Evolutionary conservation across 2,113 vertebrate species (phyloP), one percentile per base, ranked within the genome.

Genomic region (Malurus elegans): DNA sequence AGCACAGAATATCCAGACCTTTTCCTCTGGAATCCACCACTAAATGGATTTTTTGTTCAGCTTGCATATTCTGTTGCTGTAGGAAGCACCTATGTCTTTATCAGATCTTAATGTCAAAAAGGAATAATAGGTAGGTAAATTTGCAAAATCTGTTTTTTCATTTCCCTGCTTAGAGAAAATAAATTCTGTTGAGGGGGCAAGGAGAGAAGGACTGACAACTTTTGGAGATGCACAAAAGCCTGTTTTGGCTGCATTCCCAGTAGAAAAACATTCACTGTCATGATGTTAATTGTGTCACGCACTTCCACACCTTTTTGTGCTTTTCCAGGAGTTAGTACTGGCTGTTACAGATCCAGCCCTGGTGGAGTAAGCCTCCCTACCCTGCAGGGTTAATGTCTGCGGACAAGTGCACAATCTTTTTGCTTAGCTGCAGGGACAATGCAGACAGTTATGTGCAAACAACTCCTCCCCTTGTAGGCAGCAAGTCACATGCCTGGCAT

Each of bases 381-480:
- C 86, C 82, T 66, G 42, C 50, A 66, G 83, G 72, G 71, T 90
- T 94, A 84, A 71, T 51, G 51, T 86, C 66, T 91, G 91, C 86
- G 88, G 91, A 84, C 75, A 90, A 90, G 54, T 14, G 26, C 86
- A 78, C 86, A 74, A 47, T 80, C 34, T 29, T 90, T 83, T 28
- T 93, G 83, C 79, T 93, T 86, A 84, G 94, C 94, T 88, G 88
- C 88, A 23, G 6, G 67, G 83, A 93, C 86, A 88, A 88, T 86
- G n/a, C 82, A 70, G 92, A 83, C 72, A 92, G 92, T 93, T 88
- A 66, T 48, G 76, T 54, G 88, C 72, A 86, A 94, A 96, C 94
- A 93, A 36, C 95, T 72, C 88, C 79, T 90, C 1, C 3, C 72
- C 86, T 94, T 96, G 88, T 84, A 74, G 60, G 88, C 92, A 71